Conservation (phyloP, 2,888 invertebrate genomes). For the Thumatha senex region DNA sequence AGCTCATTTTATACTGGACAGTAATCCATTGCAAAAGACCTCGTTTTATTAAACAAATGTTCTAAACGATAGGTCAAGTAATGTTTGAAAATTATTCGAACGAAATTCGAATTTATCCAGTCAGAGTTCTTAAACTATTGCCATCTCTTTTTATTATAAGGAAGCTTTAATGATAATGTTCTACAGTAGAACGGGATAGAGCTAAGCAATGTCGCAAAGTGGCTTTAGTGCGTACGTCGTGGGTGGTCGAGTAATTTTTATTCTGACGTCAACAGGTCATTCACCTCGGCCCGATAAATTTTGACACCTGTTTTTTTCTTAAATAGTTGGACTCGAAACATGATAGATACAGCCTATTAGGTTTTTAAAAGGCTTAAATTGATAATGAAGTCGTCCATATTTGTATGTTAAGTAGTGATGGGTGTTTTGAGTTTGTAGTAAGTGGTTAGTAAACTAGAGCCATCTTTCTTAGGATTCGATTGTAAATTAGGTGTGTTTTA, state of each 20-base stretch:
- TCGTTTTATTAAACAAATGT: slow-evolving; percentile 28
- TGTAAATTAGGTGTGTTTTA: no score
- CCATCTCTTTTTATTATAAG: slow-evolving; percentile 24
- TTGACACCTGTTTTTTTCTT: slow-evolving; percentile 54
- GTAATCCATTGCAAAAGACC: slow-evolving; percentile 24
- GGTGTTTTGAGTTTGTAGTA: background rate
- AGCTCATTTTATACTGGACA: slow-evolving; percentile 25
- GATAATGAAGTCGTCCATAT: background rate
- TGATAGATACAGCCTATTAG: slow-evolving; percentile 29
- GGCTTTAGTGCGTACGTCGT: slow-evolving; percentile 48
- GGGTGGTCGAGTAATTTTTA: slow-evolving; percentile 75
- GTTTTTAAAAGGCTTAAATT: slow-evolving; percentile 9
- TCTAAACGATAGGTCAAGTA: slow-evolving; percentile 32
- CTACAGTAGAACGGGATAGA: slow-evolving; percentile 14
- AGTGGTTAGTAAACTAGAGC: background rate
- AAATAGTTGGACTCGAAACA: slow-evolving; percentile 15
- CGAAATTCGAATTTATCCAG: slow-evolving; percentile 27
- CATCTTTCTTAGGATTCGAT: background rate
- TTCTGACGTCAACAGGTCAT: slow-evolving; percentile 73
- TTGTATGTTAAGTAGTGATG: background rate
- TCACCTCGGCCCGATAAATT: slow-evolving; percentile 57
- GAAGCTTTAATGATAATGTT: slow-evolving; percentile 12
- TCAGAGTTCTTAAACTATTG: slow-evolving; percentile 3
- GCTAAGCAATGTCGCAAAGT: slow-evolving; percentile 20
- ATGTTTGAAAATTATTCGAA: slow-evolving; percentile 32